A percentile compares a stretch with the other conserved stretches of the same genome.
phyloP scores from a whole-genome alignment of 2,797 vertebrate genomes.

The Sebastes ruberrimus region DNA sequence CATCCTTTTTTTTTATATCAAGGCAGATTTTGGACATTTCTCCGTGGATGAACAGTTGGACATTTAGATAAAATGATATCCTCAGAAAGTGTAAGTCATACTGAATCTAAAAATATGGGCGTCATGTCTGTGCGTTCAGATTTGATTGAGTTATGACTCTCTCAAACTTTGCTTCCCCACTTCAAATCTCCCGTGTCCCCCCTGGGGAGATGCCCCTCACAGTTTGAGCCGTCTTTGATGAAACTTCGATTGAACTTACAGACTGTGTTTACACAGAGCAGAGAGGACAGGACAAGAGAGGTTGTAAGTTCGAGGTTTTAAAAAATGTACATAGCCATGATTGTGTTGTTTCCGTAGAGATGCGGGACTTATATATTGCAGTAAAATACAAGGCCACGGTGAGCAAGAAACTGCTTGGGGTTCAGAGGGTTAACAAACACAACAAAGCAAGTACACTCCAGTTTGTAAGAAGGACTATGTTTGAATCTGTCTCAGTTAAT shows the following conservation, averaged over 20 bases:
- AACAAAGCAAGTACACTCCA: neutral
- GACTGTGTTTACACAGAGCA: neutral
- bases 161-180: neutral
- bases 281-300: neutral
- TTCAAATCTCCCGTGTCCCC: neutral
- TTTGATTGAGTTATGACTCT: neutral
- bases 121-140: neutral
- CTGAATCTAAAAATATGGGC: neutral
- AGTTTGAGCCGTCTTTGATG: neutral
- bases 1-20: neutral
- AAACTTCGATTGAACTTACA: neutral
- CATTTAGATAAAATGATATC: neutral
- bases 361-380: neutral
- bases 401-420: neutral
- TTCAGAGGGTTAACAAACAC: neutral
- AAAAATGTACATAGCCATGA: neutral
- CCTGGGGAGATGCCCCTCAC: neutral
- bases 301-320: neutral
- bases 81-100: neutral
- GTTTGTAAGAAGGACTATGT: constrained; percentile 2
- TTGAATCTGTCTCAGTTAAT: neutral
- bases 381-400: neutral
- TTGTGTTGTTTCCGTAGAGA: neutral
- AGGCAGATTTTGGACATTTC: neutral
- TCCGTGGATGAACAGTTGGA: neutral